These are phyloP conservation scores for Natrix natrix DNA, from an alignment of 2,797 vertebrate species.

Conservation along the genomic window DNA sequence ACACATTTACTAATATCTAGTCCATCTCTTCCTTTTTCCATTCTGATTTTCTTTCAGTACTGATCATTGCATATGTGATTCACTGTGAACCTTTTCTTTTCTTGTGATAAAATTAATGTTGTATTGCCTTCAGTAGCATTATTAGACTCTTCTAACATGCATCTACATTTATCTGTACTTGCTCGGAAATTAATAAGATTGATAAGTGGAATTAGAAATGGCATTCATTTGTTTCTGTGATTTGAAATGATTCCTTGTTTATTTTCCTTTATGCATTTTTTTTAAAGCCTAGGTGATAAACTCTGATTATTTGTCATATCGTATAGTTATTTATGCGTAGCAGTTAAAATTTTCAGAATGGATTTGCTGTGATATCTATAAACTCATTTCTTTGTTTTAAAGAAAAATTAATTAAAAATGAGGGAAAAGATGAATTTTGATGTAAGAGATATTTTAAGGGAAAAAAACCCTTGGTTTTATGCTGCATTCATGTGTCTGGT, in stretches of 20 bases:
- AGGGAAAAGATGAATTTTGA: neutral
- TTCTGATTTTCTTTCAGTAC: conserved; percentile 56
- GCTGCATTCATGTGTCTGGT: neutral
- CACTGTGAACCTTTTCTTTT: conserved; percentile 54
- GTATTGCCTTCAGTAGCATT: conserved; percentile 44
- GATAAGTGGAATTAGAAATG: conserved; percentile 38
- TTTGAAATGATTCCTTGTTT: conserved; percentile 29
- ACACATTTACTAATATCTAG: conserved; percentile 57
- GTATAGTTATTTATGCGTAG: conserved; percentile 4
- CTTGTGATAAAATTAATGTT: conserved; percentile 57
- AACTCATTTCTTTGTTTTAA: neutral
- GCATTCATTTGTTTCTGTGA: conserved; percentile 27
- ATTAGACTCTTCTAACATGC: conserved; percentile 52
- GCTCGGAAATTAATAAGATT: conserved; percentile 42
- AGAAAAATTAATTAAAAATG: neutral
- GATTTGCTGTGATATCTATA: conserved; percentile 21
- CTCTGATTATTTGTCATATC: conserved; percentile 25
- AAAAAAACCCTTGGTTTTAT: conserved; percentile 23
- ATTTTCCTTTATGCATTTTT: conserved; percentile 37
- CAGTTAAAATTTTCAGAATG: conserved; percentile 25
- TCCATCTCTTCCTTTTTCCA: conserved; percentile 39
- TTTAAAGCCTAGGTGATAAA: conserved; percentile 11
- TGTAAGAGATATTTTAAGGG: conserved; percentile 3
- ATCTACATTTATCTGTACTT: conserved; percentile 37
- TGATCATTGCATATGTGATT: conserved; percentile 56